phyloP scores from a whole-genome alignment of 2,888 invertebrate species.

The Cetonia aurata region DNA sequence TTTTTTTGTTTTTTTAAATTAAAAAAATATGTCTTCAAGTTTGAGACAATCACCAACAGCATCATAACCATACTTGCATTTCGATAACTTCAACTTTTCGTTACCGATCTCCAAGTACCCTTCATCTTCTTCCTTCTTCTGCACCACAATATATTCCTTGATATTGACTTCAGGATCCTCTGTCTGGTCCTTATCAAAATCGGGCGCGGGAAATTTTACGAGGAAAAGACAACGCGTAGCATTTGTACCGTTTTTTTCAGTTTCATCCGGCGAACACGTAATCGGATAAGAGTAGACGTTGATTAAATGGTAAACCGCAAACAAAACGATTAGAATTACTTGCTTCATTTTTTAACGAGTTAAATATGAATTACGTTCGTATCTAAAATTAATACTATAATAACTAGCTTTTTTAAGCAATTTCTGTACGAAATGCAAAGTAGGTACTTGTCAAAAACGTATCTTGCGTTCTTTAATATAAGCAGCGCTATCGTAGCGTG shows the following conservation, averaged over 20 bases:
- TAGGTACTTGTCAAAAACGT: background rate
- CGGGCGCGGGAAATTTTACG: background rate
- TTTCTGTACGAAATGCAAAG: background rate
- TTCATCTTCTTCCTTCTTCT: background rate
- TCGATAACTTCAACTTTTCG: background rate
- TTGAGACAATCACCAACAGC: slow-evolving; percentile 24
- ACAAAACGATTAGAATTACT: background rate
- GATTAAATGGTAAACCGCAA: slow-evolving; percentile 14
- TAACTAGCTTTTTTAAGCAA: background rate
- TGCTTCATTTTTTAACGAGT: slow-evolving; percentile 4
- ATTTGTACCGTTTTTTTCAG: slow-evolving; percentile 3
- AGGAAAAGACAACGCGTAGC: no score
- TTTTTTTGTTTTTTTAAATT: background rate
- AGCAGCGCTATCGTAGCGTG: background rate
- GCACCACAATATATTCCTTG: background rate
- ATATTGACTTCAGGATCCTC: background rate
- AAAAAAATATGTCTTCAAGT: slow-evolving; percentile 24
- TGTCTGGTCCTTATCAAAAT: background rate
- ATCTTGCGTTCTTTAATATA: slow-evolving; percentile 15
- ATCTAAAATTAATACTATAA: no score
- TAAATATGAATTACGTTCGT: background rate
- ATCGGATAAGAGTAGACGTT: background rate
- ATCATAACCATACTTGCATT: slow-evolving; percentile 21
- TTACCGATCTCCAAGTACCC: slow-evolving; percentile 2
- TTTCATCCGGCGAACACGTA: slow-evolving; percentile 7